Evolutionary conservation across 2,113 vertebrate genomes (phyloP).

Genomic region (Alces alces): DNA sequence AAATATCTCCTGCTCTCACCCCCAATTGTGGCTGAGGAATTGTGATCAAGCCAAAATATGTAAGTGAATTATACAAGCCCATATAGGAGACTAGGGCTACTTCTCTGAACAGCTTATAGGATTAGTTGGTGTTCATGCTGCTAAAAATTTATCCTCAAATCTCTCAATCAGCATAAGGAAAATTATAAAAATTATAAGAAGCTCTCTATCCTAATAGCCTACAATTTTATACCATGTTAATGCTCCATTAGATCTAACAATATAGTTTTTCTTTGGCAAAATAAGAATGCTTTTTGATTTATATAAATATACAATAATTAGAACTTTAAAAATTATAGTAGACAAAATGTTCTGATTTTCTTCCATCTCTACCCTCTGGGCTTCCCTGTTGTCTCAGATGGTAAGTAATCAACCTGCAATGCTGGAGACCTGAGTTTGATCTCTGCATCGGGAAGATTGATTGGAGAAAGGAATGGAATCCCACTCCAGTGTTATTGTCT

Average conservation of each 20-base stretch:
- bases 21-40: background rate
- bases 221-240: background rate
- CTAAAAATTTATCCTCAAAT: background rate
- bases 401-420: background rate
- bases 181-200: background rate
- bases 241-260: background rate
- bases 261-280: background rate
- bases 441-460: accelerated
- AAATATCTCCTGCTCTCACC: background rate
- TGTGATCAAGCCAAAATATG: background rate
- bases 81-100: background rate
- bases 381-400: background rate
- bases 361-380: background rate
- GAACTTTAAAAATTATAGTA: background rate
- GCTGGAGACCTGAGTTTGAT: background rate
- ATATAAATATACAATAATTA: background rate
- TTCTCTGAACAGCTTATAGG: background rate
- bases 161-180: background rate
- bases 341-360: background rate
- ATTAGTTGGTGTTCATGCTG: background rate
- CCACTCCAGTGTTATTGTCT: background rate
- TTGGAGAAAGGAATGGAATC: background rate
- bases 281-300: background rate
- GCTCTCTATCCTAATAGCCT: background rate
- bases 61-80: background rate